These are phyloP conservation scores for Gryon sp. DNA, from an alignment of 1,140 invertebrate genomes.

Conservation along the genomic window DNA sequence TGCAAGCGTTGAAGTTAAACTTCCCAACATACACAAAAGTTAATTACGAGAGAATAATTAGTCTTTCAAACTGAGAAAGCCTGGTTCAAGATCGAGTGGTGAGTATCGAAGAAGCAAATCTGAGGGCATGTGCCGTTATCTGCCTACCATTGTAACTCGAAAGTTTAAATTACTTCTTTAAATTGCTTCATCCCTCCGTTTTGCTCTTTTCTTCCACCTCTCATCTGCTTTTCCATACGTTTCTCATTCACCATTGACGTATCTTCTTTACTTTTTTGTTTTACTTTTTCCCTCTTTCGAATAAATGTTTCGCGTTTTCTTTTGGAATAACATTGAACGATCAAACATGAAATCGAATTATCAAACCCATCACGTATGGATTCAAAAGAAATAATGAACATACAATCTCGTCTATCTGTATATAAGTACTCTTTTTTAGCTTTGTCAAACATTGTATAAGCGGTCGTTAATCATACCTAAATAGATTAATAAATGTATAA, in stretches of 20 bases:
- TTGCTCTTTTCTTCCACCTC: slow-evolving; percentile 30
- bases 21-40: slow-evolving; percentile 45
- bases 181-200: slow-evolving; percentile 53
- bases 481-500: too few species aligned
- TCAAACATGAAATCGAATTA: slow-evolving; percentile 55
- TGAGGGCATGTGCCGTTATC: slow-evolving; percentile 52
- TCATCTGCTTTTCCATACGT: slow-evolving; percentile 41
- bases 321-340: slow-evolving; percentile 35
- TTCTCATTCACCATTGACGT: slow-evolving; percentile 28
- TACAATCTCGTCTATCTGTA: slow-evolving; percentile 5
- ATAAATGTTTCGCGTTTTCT: slow-evolving; percentile 50
- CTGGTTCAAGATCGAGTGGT: slow-evolving; percentile 42
- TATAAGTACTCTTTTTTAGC: slow-evolving; percentile 1
- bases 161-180: slow-evolving; percentile 72
- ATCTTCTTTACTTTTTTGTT: slow-evolving; percentile 2
- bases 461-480: too few species aligned
- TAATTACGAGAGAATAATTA: slow-evolving; percentile 67
- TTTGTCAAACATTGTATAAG: slow-evolving; percentile 1
- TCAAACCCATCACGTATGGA: slow-evolving; percentile 39
- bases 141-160: slow-evolving; percentile 62
- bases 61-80: slow-evolving; percentile 56
- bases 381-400: slow-evolving; percentile 11
- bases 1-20: slow-evolving; percentile 23
- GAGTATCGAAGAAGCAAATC: slow-evolving; percentile 70
- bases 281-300: slow-evolving; percentile 34